Conservation (phyloP, 2,888 invertebrate genomes). For the Nematopogon swammerdamellus region DNA sequence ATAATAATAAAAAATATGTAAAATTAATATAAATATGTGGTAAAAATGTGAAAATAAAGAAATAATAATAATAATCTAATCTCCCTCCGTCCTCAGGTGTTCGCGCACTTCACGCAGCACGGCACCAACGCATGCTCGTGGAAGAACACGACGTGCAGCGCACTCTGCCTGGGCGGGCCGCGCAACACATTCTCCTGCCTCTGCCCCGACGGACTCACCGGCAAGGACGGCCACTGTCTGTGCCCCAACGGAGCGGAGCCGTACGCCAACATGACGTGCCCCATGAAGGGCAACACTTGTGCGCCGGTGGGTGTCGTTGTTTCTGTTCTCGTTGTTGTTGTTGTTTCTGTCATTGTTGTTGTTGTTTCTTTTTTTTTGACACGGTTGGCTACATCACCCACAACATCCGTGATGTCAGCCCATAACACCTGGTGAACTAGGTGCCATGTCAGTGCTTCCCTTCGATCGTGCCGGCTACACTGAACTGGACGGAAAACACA, state of each 20-base stretch:
- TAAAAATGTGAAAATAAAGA: too few relatives aligned
- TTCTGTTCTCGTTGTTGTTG: conserved; percentile 13
- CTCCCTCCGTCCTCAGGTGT: too few relatives aligned
- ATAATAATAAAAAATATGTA: too few relatives aligned
- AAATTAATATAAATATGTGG: too few relatives aligned
- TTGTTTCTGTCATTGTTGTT: neutral
- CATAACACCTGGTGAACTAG: too few relatives aligned
- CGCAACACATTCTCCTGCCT: conserved; percentile 65
- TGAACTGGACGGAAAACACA: too few relatives aligned
- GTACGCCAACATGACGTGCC: conserved; percentile 66
- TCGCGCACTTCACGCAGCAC: conserved; percentile 70
- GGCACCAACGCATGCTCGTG: conserved; percentile 70
- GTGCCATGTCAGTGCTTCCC: too few relatives aligned
- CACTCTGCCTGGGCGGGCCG: conserved; percentile 77
- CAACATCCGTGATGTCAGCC: too few relatives aligned
- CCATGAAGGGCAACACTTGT: conserved; percentile 57
- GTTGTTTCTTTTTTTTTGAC: too few relatives aligned
- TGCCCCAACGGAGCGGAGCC: conserved; percentile 70
- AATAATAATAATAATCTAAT: too few relatives aligned
- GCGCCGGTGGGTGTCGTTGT: conserved; percentile 43
- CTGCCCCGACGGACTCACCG: conserved; percentile 74
- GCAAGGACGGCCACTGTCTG: conserved; percentile 60
- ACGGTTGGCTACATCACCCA: too few relatives aligned
- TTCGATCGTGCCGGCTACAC: too few relatives aligned
- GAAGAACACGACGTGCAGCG: conserved; percentile 60